Base-by-base conservation (phyloP, 1,140 invertebrate genomes). In the Panulirus ornatus region DNA sequence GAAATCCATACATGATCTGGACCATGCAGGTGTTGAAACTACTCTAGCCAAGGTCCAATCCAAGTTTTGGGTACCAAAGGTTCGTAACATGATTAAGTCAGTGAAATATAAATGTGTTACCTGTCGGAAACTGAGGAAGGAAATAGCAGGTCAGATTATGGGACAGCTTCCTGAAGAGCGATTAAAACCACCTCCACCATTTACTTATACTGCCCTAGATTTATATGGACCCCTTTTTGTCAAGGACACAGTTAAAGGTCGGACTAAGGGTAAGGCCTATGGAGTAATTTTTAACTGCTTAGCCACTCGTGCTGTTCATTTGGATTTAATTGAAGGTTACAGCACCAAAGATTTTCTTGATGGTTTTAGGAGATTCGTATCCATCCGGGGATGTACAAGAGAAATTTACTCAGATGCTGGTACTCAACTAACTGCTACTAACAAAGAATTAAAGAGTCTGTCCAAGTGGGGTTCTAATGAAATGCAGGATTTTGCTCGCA, bases 301-400 rank as follows among this genome's bases (percentile, higher is more conserved):
- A 11, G 82, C 42, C 11, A 84, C 27, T 40, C 34, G 82, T n/a
- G 58, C 82, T 84, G 82, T 84, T n/a, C 70, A 84, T 16, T 40
- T 71, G 22, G 82, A 84, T 42, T 66, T 84, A 38, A 58, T 44
- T 70, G 82, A 84, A 40, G 82, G 82, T 70, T 84, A 71, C 71
- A 36, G 71, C 42, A 34, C 63, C 11, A 30, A 66, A 27, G 38
- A 54, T 44, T 8, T 71, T 84, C 42, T 71, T n/a, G 30, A 38
- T 14, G 27, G 34, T 44, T 66, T 73, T 27, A 38, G 54, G n/a
- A 84, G 63, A 47, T 84, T 73, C 42, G 30, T 47, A 42, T 84
- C 38, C 11, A 1, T 84, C 1, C 19, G 63, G 27, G 36, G 66
- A 8, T 84, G 40, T 70, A 58, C 82, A 40, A 71, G 42, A 83